phyloP scores from a whole-genome alignment of 2,797 vertebrate species.

The Pipistrellus nathusii region DNA sequence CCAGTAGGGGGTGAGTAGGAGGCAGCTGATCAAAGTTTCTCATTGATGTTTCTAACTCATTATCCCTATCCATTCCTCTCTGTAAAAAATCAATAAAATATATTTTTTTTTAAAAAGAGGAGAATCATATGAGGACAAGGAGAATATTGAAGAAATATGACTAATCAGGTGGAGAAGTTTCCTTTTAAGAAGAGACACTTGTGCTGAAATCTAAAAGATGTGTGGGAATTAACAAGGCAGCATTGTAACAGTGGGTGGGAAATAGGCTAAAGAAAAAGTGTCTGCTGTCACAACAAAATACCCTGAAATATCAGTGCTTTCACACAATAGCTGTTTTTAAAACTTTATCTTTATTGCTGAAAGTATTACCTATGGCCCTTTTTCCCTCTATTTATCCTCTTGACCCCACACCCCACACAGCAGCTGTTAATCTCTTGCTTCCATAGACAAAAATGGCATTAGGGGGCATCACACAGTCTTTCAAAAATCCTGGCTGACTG shows the following conservation, averaged over 20 bases:
- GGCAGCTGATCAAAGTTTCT: too few species aligned
- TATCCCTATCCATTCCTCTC: too few species aligned
- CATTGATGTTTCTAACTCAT: too few species aligned
- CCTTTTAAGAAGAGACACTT: background rate
- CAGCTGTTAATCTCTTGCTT: background rate
- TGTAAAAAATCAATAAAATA: too few species aligned
- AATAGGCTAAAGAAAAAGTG: background rate
- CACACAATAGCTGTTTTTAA: background rate
- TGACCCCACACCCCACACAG: background rate
- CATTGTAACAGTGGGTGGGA: background rate
- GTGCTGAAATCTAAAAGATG: background rate
- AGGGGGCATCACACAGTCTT: accelerated
- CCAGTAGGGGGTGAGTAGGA: too few species aligned
- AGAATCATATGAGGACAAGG: background rate
- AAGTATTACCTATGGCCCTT: too few species aligned
- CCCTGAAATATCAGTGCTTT: background rate
- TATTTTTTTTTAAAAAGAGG: background rate
- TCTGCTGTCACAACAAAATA: background rate
- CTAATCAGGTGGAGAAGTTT: background rate
- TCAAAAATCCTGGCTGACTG: background rate
- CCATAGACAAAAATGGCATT: background rate
- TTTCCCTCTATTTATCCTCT: too few species aligned
- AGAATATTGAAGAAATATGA: background rate
- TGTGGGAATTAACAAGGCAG: background rate
- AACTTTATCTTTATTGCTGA: too few species aligned